Evolutionary conservation across 1,140 invertebrate species (phyloP).

Genomic region (Drosophila ananassae): DNA sequence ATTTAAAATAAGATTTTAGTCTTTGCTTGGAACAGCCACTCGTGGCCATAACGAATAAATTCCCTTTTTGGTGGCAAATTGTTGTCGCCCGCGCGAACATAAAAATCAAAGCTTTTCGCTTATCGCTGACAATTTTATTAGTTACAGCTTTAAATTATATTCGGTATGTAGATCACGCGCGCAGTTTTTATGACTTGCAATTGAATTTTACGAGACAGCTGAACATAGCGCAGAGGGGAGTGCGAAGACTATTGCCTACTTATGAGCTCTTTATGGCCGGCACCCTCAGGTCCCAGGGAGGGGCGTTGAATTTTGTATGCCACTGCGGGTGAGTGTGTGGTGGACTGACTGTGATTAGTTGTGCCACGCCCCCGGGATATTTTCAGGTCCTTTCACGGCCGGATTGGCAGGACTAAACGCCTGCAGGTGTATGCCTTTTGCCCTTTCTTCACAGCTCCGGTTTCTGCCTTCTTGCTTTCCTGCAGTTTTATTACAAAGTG

Average conservation of each 20-base stretch:
- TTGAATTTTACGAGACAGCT: constrained; percentile 66
- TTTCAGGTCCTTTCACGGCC: constrained; percentile 37
- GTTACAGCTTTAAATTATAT: constrained; percentile 77
- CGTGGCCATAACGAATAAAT: constrained; percentile 63
- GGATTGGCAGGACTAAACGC: constrained; percentile 18
- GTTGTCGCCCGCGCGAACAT: constrained; percentile 34
- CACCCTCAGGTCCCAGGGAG: constrained; percentile 19
- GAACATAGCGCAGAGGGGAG: not conserved
- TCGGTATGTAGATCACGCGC: constrained; percentile 68
- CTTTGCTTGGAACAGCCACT: not conserved
- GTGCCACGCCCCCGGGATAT: constrained; percentile 43
- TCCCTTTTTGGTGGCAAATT: constrained; percentile 28
- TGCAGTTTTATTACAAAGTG: constrained; percentile 61
- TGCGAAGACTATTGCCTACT: constrained; percentile 59
- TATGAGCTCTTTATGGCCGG: constrained; percentile 50
- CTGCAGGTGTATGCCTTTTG: constrained; percentile 40
- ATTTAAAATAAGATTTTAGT: constrained; percentile 73
- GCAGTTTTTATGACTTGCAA: constrained; percentile 72
- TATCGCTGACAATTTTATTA: constrained; percentile 73
- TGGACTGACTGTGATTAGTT: constrained; percentile 52
- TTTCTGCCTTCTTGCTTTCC: constrained; percentile 3
- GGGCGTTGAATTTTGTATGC: constrained; percentile 11
- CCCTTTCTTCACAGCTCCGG: not conserved
- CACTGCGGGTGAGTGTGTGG: not conserved
- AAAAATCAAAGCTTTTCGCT: constrained; percentile 73